phyloP scores from a whole-genome alignment of 2,888 invertebrate genomes.

The Tenthredo notha region DNA sequence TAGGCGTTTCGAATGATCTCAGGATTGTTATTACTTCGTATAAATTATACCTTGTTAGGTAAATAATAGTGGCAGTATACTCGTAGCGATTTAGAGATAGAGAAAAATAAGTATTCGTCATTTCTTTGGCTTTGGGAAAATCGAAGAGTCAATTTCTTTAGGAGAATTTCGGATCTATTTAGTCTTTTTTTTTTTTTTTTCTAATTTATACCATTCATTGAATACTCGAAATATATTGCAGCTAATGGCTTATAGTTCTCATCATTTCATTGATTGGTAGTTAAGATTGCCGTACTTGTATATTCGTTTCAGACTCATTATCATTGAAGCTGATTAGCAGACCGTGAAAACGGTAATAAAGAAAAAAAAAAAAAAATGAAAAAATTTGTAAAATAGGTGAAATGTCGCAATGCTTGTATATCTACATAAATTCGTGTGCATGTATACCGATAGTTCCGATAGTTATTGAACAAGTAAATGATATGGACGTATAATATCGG shows the following conservation, averaged over 20 bases:
- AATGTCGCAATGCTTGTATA: not conserved
- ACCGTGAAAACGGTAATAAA: not conserved
- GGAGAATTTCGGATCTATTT: not conserved
- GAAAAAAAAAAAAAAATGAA: no score
- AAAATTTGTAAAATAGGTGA: not conserved
- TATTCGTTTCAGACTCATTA: not conserved
- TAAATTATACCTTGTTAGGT: not conserved
- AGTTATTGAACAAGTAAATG: not conserved
- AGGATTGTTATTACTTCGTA: conserved; percentile 1
- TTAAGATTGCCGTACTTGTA: not conserved
- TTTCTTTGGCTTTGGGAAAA: not conserved
- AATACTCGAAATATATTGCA: not conserved
- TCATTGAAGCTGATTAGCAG: not conserved
- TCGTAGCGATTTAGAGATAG: not conserved
- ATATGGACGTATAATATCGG: not conserved
- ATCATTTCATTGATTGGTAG: not conserved
- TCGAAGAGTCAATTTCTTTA: not conserved
- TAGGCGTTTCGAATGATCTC: not conserved
- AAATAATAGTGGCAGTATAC: not conserved
- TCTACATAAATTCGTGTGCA: not conserved
- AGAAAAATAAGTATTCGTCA: not conserved
- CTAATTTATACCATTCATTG: not conserved
- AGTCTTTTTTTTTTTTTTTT: not conserved
- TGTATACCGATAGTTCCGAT: not conserved
- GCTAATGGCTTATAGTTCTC: not conserved